These are phyloP conservation scores for Canis aureus DNA, from an alignment of 2,113 vertebrate genomes.

Conservation along the genomic window DNA sequence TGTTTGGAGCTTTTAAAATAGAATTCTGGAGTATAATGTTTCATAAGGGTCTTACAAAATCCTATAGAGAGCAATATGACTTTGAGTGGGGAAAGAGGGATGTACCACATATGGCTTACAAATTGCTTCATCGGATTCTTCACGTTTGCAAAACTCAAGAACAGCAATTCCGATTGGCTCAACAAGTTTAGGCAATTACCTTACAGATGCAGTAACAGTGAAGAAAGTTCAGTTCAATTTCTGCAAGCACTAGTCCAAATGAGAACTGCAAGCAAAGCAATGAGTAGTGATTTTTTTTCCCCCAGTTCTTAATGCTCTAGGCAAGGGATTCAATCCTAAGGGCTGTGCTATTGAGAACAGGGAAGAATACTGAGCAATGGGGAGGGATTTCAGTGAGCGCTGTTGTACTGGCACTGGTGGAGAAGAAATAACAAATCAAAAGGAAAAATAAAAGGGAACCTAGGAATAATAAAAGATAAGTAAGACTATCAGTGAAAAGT, in stretches of 20 bases:
- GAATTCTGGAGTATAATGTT: conserved; percentile 53
- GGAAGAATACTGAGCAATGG: conserved; percentile 60
- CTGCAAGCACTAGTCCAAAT: conserved; percentile 80
- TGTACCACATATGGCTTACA: conserved; percentile 49
- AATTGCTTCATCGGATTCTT: conserved; percentile 80
- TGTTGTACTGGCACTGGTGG: not conserved
- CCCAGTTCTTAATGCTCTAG: conserved; percentile 65
- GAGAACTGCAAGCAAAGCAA: conserved; percentile 78
- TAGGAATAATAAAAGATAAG: conserved; percentile 65
- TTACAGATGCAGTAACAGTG: conserved; percentile 70
- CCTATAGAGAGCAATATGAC: conserved; percentile 19
- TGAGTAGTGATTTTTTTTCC: conserved; percentile 52
- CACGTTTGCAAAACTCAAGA: conserved; percentile 72
- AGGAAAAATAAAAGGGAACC: not conserved
- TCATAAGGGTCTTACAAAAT: conserved; percentile 39
- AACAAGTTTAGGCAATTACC: conserved; percentile 82
- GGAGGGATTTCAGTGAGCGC: not conserved
- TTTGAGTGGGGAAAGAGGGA: conserved; percentile 53
- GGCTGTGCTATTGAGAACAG: conserved; percentile 30
- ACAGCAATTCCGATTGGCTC: conserved; percentile 68
- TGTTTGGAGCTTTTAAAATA: conserved; percentile 60
- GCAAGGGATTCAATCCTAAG: conserved; percentile 64
- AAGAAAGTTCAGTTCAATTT: conserved; percentile 78
- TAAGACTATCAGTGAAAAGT: conserved; percentile 41
- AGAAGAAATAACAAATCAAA: conserved; percentile 61